Percentiles rank a stretch among this genome's conserved stretches.
Evolutionary conservation across 2,888 invertebrate genomes (phyloP).

Genomic region (Coelogynopora nodosa): DNA sequence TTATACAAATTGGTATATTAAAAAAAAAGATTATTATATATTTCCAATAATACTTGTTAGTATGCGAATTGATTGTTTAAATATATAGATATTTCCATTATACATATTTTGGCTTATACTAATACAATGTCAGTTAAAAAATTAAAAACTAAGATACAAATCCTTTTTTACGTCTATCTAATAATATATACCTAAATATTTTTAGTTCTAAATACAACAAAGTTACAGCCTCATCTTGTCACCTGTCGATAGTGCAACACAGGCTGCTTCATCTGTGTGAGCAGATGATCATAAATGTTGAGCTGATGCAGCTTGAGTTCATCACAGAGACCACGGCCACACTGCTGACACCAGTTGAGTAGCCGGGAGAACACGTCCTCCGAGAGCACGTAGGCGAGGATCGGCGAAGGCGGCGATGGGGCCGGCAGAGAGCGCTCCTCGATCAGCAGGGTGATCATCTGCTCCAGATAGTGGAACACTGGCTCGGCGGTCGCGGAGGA

Average conservation of each 20-base stretch:
- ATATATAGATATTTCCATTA: too few relatives aligned
- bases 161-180: neutral
- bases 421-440: slow-evolving; percentile 66
- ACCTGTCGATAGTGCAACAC: neutral
- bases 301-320: slow-evolving; percentile 20
- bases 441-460: slow-evolving; percentile 77
- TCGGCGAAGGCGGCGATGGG: slow-evolving; percentile 63
- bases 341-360: slow-evolving; percentile 77
- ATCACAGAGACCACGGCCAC: slow-evolving; percentile 55
- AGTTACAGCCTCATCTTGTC: neutral
- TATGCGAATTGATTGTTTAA: too few relatives aligned
- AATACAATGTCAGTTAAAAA: neutral
- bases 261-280: neutral
- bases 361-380: slow-evolving; percentile 81
- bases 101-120: too few relatives aligned
- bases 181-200: neutral
- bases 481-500: slow-evolving; percentile 75
- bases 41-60: too few relatives aligned
- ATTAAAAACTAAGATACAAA: neutral
- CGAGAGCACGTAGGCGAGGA: slow-evolving; percentile 76
- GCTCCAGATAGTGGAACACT: slow-evolving; percentile 84
- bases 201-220: neutral
- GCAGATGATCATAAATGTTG: too few relatives aligned
- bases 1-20: too few relatives aligned
- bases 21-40: too few relatives aligned